phyloP scores from a whole-genome alignment of 1,140 invertebrate species.

The Drosophila rufa region DNA sequence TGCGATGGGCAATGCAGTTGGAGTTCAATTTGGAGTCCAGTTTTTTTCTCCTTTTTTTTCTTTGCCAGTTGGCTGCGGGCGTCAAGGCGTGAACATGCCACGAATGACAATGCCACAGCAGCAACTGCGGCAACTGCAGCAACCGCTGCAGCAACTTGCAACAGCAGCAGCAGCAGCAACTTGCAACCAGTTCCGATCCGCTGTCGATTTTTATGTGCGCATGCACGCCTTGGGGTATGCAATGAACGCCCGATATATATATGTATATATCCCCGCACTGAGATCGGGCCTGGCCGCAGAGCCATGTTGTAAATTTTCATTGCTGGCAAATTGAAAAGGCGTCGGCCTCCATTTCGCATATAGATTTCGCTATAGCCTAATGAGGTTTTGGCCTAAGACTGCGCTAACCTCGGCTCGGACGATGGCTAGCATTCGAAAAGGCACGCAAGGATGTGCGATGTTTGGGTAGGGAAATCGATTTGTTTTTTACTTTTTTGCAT shows the following conservation, averaged over 20 bases:
- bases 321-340: slow-evolving; percentile 82
- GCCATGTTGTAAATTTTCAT: slow-evolving; percentile 79
- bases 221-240: slow-evolving; percentile 82
- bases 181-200: slow-evolving; percentile 54
- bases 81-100: slow-evolving; percentile 81
- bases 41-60: slow-evolving; percentile 7
- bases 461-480: background rate
- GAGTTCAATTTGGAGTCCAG: slow-evolving; percentile 50
- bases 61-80: slow-evolving; percentile 58
- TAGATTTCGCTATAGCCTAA: slow-evolving; percentile 72
- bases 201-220: slow-evolving; percentile 85
- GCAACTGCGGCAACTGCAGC: slow-evolving; percentile 23
- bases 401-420: slow-evolving; percentile 8
- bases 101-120: slow-evolving; percentile 75
- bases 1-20: slow-evolving; percentile 43
- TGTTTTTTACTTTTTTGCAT: background rate
- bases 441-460: slow-evolving; percentile 4
- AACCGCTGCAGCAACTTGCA: slow-evolving; percentile 5
- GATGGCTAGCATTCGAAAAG: slow-evolving; percentile 11
- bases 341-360: slow-evolving; percentile 75
- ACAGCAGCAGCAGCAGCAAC: slow-evolving; percentile 21
- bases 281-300: slow-evolving; percentile 4
- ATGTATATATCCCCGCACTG: background rate
- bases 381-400: slow-evolving; percentile 67
- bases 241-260: slow-evolving; percentile 46